Base-by-base conservation (phyloP, 2,113 vertebrate genomes). In the Harpagus bidentatus region DNA sequence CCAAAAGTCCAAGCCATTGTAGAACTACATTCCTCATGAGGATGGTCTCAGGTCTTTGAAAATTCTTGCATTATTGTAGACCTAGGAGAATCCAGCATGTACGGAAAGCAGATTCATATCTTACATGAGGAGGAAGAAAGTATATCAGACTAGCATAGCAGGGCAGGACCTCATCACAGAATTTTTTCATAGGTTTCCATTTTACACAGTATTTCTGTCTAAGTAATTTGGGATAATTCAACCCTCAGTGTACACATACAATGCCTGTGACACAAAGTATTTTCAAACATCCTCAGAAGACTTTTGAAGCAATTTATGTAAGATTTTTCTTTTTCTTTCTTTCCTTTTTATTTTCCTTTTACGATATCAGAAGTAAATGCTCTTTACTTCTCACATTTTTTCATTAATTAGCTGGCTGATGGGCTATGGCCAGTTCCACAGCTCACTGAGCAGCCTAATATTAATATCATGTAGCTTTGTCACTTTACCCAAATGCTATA, bases 401-500 rank as follows among this genome's bases (percentile, higher is more conserved):
- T 81, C 87, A 93, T 96, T 97, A 97, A 97, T 98, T 98, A 98
- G 69, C 67, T 97, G 56, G 45, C 67, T 96, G 82, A 95, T 95
- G 89, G 81, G 28, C 84, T 95, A 79, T 82, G 61, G 79, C 65
- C 66, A 88, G 53, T 31, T 77, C 79, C 78, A 97, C 91, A 96
- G 72, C 56, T 97, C 83, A 11, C 82, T 96, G 94, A 93, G 55
- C 88, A 98, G 83, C 43, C 72, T 93, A 92, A 95, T 95, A 93
- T 83, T 95, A 97, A 88, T 96, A 95, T 79, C 63, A 59, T 85
- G 72, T 95, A 92, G 63, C 28, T 96, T 86, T 96, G 86, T 95
- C 96, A 96, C 69, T 96, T 97, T 74, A 88, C 21, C 21, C 84
- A 97, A 96, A 95, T 83, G 70, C 38, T 95, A 59, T 63, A 93